Conservation (phyloP, 2,113 vertebrate genomes). For the Chaetorhynchus papuensis region DNA sequence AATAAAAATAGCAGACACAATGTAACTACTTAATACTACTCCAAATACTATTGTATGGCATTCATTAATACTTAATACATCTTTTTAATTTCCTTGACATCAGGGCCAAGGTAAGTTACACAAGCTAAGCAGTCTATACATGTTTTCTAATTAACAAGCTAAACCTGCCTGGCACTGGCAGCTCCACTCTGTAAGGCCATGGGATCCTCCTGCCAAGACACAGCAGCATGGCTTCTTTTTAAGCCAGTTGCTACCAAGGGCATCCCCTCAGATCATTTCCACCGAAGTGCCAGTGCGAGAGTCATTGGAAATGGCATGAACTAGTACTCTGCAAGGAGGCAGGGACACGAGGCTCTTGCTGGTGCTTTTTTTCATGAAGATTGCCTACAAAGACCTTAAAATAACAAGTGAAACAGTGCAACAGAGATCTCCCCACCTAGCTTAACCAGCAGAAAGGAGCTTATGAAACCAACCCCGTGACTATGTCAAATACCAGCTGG, state of each 20-base stretch:
- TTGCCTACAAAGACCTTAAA: neutral
- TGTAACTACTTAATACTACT: neutral
- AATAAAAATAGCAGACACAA: neutral
- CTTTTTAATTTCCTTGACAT: neutral
- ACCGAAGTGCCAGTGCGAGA: neutral
- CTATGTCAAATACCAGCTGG: neutral
- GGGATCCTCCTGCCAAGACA: neutral
- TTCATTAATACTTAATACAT: neutral
- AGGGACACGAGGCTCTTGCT: neutral
- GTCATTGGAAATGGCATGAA: neutral
- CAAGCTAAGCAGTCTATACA: neutral
- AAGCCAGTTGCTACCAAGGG: neutral
- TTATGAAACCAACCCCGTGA: neutral
- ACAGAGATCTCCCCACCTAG: neutral
- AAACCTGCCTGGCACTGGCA: neutral
- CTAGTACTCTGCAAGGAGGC: neutral
- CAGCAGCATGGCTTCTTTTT: neutral
- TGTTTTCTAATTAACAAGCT: neutral
- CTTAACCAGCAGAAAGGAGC: neutral
- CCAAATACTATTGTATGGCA: neutral
- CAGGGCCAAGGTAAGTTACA: neutral
- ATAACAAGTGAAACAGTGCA: neutral
- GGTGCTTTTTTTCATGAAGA: neutral
- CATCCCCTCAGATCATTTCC: neutral
- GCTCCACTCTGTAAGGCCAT: neutral